Evolutionary conservation across 2,888 invertebrate species (phyloP).

Genomic region (Papilio demoleus): DNA sequence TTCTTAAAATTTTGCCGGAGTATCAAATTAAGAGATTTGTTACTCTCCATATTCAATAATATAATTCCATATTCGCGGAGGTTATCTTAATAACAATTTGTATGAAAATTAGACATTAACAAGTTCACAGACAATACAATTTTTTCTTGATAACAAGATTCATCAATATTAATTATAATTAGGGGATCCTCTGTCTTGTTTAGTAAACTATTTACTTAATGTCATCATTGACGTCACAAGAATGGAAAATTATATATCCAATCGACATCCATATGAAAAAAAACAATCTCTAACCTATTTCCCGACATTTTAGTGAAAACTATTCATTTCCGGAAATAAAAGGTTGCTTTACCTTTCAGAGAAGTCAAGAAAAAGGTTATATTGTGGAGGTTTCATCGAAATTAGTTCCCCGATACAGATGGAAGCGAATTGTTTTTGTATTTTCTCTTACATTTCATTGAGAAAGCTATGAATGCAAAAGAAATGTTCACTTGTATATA

Average conservation of each 20-base stretch:
- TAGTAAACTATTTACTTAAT: too few species aligned
- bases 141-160: too few species aligned
- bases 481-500: slow-evolving; percentile 42
- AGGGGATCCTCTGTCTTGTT: too few species aligned
- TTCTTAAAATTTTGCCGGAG: too few species aligned
- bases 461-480: not conserved
- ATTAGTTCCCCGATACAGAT: slow-evolving; percentile 30
- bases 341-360: slow-evolving; percentile 11
- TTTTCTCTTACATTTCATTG: slow-evolving; percentile 2
- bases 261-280: not conserved
- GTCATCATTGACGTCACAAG: too few species aligned
- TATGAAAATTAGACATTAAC: too few species aligned
- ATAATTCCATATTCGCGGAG: too few species aligned
- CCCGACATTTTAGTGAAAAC: slow-evolving; percentile 20
- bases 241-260: not conserved
- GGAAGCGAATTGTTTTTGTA: slow-evolving; percentile 17
- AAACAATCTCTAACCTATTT: slow-evolving; percentile 8
- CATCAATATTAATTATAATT: too few species aligned
- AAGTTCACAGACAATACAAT: too few species aligned
- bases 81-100: too few species aligned
- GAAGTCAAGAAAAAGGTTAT: slow-evolving; percentile 21
- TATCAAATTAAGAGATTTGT: too few species aligned
- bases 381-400: slow-evolving; percentile 24
- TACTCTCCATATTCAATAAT: too few species aligned
- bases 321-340: slow-evolving; percentile 29